These are phyloP conservation scores for Spilogale gracilis DNA, from an alignment of 2,113 vertebrate genomes.

Conservation along the genomic window DNA sequence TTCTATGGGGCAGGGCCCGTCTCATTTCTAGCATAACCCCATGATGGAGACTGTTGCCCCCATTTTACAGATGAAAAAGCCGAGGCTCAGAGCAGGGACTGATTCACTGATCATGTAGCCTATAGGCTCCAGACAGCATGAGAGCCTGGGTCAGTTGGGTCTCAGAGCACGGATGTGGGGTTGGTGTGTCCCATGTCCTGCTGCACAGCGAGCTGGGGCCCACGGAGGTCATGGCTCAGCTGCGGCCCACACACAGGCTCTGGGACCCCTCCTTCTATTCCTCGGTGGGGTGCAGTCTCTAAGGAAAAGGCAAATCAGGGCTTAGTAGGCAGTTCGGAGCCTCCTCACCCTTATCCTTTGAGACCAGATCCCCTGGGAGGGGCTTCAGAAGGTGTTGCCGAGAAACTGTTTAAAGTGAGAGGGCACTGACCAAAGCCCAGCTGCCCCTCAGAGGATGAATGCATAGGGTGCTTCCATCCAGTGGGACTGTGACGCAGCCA, in stretches of 20 bases:
- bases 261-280: background rate
- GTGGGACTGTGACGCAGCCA: background rate
- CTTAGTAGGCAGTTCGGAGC: background rate
- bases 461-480: no score
- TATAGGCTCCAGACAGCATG: accelerated
- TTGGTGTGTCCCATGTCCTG: background rate
- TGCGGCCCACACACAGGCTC: accelerated
- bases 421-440: no score
- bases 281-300: background rate
- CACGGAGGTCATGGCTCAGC: background rate
- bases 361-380: background rate
- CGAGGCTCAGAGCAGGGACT: background rate
- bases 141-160: background rate
- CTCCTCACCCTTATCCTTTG: background rate
- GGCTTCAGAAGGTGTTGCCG: background rate
- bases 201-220: background rate
- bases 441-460: background rate
- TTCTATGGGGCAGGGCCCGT: accelerated
- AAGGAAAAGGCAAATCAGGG: background rate
- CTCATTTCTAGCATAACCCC: background rate
- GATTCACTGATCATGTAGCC: no score
- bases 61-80: background rate
- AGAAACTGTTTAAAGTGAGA: background rate
- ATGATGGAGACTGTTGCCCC: background rate
- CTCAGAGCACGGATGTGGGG: background rate